These are phyloP conservation scores for Coccyzus lansbergi DNA, from an alignment of 2,797 vertebrate species.

Conservation along the genomic window DNA sequence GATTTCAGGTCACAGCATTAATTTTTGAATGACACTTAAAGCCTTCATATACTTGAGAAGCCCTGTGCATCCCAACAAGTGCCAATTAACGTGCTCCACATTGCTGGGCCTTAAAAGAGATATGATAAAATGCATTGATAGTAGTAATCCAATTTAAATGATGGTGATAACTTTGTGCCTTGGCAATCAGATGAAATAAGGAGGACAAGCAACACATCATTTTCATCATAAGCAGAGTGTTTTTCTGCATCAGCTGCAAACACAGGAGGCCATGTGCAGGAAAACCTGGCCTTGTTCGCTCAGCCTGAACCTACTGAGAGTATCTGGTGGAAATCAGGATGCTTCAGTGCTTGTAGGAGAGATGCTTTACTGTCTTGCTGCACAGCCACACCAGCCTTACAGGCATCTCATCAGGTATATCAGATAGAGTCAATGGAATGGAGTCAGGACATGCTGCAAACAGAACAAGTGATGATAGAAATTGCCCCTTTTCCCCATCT, in stretches of 20 bases:
- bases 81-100: conserved; percentile 15
- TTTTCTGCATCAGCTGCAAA: background rate
- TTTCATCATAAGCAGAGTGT: background rate
- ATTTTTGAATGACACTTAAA: background rate
- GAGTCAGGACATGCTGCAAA: background rate
- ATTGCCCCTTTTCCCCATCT: background rate
- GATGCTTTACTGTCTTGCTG: background rate
- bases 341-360: background rate
- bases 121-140: conserved; percentile 23
- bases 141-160: conserved; percentile 30
- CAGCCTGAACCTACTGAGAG: background rate
- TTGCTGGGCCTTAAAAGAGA: background rate
- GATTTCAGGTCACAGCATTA: background rate
- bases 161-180: background rate
- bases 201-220: background rate
- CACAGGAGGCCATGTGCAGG: fast-evolving
- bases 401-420: background rate
- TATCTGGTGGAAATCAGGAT: background rate
- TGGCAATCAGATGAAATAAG: background rate
- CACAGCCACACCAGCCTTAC: background rate
- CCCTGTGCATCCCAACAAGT: background rate
- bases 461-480: background rate
- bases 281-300: background rate
- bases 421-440: background rate
- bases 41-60: background rate